Conservation (phyloP, 2,888 invertebrate genomes). For the Phaedon cochleariae region DNA sequence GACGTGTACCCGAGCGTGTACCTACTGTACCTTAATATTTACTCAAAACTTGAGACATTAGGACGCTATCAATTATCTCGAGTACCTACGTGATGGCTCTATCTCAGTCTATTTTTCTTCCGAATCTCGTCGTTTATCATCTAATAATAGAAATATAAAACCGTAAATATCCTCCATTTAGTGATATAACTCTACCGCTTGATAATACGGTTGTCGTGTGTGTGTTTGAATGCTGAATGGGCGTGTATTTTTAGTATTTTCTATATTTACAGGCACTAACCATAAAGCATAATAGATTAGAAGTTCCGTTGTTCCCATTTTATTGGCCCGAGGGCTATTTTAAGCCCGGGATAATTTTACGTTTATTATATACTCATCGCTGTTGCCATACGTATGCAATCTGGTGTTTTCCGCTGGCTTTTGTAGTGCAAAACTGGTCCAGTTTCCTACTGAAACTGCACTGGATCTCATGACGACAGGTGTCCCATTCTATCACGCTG, state of each 20-base stretch:
- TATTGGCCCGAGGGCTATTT: slow-evolving; percentile 29
- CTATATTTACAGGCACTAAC: slow-evolving; percentile 32
- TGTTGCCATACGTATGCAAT: too few relatives aligned
- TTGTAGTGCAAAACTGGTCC: too few relatives aligned
- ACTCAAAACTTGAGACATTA: too few relatives aligned
- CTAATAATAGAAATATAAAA: slow-evolving; percentile 27
- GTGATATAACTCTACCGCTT: slow-evolving; percentile 30
- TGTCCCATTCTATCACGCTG: too few relatives aligned
- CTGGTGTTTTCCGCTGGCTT: too few relatives aligned
- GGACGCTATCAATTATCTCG: neutral
- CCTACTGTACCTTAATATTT: too few relatives aligned
- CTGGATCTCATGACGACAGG: too few relatives aligned
- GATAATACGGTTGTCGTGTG: slow-evolving; percentile 21
- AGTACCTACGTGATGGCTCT: neutral
- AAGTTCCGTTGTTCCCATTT: slow-evolving; percentile 36
- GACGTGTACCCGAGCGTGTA: too few relatives aligned
- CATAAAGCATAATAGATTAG: slow-evolving; percentile 37
- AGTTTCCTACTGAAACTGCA: too few relatives aligned
- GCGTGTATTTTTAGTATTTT: slow-evolving; percentile 32
- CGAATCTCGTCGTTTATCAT: neutral
- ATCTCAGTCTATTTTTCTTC: slow-evolving; percentile 3
- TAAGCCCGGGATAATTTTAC: slow-evolving; percentile 30
- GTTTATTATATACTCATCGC: too few relatives aligned
- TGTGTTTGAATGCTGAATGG: slow-evolving; percentile 26
- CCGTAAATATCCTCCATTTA: slow-evolving; percentile 33